These are phyloP conservation scores for Tyrannus savana DNA, from an alignment of 2,113 vertebrate species.

Conservation along the genomic window DNA sequence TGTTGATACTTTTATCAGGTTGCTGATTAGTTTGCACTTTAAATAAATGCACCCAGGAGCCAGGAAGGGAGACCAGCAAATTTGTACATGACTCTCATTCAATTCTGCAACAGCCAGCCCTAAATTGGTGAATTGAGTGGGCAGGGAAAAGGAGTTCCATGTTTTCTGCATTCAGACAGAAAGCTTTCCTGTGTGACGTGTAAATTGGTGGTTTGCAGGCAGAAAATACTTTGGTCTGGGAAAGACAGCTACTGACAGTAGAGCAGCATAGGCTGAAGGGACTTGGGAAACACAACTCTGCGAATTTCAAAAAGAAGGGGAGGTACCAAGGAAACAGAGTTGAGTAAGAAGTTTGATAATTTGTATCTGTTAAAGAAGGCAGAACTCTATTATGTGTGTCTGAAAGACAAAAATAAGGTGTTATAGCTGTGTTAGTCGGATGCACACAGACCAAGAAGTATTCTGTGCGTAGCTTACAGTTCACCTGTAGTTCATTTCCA, in stretches of 20 bases:
- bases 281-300: neutral
- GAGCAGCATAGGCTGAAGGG: neutral
- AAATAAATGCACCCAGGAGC: neutral
- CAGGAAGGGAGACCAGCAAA: neutral
- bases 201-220: neutral
- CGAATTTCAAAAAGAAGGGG: neutral
- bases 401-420: neutral
- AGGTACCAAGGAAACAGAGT: neutral
- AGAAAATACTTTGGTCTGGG: neutral
- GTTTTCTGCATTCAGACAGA: neutral
- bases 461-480: neutral
- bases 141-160: neutral
- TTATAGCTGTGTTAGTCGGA: neutral
- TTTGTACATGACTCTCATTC: accelerated
- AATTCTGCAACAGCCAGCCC: accelerated
- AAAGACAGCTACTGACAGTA: neutral
- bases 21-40: neutral
- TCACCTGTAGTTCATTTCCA: neutral
- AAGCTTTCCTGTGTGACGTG: neutral
- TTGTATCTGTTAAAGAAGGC: neutral
- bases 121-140: neutral
- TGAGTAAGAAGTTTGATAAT: neutral
- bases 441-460: neutral
- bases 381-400: neutral
- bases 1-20: neutral